A percentile compares a stretch with the other conserved stretches of the same genome.
Conservation (phyloP, 2,888 invertebrate genomes). For the Xestia sexstrigata region DNA sequence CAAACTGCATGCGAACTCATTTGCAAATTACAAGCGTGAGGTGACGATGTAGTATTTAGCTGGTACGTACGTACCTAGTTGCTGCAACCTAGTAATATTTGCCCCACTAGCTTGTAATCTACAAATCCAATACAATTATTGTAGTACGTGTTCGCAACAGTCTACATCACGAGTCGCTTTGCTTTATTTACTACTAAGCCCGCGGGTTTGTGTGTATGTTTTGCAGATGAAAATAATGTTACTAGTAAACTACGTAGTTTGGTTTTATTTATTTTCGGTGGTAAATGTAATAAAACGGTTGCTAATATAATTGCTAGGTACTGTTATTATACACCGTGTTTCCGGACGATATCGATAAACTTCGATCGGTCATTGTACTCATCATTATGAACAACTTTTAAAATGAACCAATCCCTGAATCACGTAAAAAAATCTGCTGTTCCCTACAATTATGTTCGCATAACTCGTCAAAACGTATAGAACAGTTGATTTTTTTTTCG, state of each 20-base stretch:
- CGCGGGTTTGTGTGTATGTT: not conserved
- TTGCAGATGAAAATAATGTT: slow-evolving; percentile 6
- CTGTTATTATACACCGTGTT: too few relatives aligned
- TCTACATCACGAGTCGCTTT: slow-evolving; percentile 24
- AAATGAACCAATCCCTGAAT: too few relatives aligned
- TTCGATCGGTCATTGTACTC: too few relatives aligned
- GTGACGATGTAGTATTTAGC: slow-evolving; percentile 16
- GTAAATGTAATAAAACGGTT: not conserved
- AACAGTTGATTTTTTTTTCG: too few relatives aligned
- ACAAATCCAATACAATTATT: slow-evolving; percentile 56
- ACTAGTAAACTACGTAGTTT: not conserved
- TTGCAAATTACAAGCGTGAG: slow-evolving; percentile 42
- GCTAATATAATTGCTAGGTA: not conserved
- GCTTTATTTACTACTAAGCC: slow-evolving; percentile 21
- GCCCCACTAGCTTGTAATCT: slow-evolving; percentile 35
- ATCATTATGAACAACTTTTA: too few relatives aligned
- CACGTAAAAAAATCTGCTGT: too few relatives aligned
- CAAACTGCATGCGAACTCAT: slow-evolving; percentile 31
- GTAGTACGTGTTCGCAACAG: slow-evolving; percentile 35
- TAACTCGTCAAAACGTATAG: too few relatives aligned
- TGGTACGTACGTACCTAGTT: not conserved
- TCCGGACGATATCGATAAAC: too few relatives aligned
- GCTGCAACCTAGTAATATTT: slow-evolving; percentile 21
- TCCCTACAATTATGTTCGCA: too few relatives aligned
- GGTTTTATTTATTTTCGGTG: not conserved